A percentile compares a stretch with the other conserved stretches of the same genome.
These are phyloP conservation scores for Silurus aristotelis DNA, from an alignment of 2,797 vertebrate species.

Conservation along the genomic window DNA sequence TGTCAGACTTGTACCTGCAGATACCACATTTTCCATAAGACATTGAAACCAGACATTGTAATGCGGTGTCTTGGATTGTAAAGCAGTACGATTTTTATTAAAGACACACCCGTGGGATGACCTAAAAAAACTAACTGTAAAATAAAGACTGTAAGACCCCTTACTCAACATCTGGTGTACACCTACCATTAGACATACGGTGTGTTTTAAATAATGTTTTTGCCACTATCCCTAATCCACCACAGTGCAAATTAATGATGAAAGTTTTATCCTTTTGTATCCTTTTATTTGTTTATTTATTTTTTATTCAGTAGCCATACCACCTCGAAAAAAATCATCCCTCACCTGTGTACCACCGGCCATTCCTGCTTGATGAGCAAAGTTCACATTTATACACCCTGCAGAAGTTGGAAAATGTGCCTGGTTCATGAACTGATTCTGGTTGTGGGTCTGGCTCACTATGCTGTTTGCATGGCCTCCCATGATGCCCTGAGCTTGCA, in stretches of 20 bases:
- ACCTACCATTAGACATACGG: neutral
- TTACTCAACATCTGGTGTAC: neutral
- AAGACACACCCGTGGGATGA: too few species aligned
- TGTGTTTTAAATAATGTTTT: neutral
- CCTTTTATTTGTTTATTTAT: too few species aligned
- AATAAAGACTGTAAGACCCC: too few species aligned
- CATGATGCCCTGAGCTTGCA: slow-evolving; percentile 88
- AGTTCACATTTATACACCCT: slow-evolving; percentile 83
- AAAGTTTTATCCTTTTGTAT: too few species aligned
- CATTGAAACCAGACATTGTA: too few species aligned
- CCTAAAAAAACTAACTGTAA: too few species aligned
- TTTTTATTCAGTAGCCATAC: neutral
- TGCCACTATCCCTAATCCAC: neutral
- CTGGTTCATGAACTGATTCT: slow-evolving; percentile 89
- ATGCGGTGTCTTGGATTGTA: too few species aligned
- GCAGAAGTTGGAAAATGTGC: slow-evolving; percentile 81
- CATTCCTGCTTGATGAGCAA: slow-evolving; percentile 82
- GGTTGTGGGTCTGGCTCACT: slow-evolving; percentile 85
- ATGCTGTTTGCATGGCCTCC: slow-evolving; percentile 83
- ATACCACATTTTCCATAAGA: too few species aligned
- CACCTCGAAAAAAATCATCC: neutral
- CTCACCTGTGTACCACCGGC: slow-evolving; percentile 85
- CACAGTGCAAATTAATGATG: neutral
- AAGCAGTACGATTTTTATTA: too few species aligned
- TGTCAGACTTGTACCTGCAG: too few species aligned